Evolutionary conservation across 2,113 vertebrate genomes (phyloP).

Genomic region (Platysternon megacephalum): DNA sequence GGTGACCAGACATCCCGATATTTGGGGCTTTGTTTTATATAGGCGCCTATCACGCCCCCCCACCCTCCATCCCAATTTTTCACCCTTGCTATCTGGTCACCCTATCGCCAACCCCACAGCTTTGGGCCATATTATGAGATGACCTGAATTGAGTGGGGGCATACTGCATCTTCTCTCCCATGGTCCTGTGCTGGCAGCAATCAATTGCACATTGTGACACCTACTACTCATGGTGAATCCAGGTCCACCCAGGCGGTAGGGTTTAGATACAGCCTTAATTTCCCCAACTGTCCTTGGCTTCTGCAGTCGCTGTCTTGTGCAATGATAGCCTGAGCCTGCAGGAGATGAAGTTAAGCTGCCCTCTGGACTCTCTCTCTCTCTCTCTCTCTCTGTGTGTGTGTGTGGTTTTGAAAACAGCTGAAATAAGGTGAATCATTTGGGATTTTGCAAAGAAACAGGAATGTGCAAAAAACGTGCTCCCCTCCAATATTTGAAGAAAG

Average conservation of each 20-base stretch:
- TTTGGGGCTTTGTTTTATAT: too few relatives aligned
- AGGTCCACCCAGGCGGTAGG: neutral
- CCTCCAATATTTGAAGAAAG: neutral
- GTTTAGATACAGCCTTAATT: neutral
- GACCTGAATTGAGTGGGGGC: neutral
- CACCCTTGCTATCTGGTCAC: too few relatives aligned
- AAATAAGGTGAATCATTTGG: constrained; percentile 15
- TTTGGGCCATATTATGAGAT: neutral
- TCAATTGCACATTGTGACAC: neutral
- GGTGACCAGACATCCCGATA: too few relatives aligned
- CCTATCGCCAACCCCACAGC: neutral
- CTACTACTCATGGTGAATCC: neutral
- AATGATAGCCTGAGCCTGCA: neutral
- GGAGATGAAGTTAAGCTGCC: neutral
- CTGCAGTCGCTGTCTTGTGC: neutral
- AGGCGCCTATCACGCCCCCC: too few relatives aligned
- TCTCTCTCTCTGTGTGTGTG: fast-evolving
- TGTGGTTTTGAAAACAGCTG: neutral
- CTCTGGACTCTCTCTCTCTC: neutral
- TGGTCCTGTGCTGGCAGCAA: neutral
- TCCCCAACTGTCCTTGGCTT: neutral
- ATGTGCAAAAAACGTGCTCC: neutral
- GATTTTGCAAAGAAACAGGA: constrained; percentile 26
- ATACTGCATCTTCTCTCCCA: neutral
- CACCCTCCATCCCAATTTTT: too few relatives aligned